Percentiles rank a stretch among this genome's conserved stretches.
Conservation (phyloP, 2,113 vertebrate genomes). For the Oncorhynchus gorbuscha region DNA sequence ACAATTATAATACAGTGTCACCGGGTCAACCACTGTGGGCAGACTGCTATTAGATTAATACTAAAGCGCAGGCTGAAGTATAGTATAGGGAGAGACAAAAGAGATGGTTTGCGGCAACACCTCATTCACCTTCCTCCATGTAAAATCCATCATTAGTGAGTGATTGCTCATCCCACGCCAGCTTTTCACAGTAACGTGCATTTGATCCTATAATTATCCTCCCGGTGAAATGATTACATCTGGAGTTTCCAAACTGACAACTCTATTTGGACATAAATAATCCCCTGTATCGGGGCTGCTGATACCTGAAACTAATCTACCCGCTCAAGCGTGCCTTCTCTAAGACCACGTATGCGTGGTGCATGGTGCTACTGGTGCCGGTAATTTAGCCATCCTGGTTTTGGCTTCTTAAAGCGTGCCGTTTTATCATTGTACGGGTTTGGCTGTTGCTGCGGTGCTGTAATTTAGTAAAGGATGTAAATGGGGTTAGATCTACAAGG, state of each 20-base stretch:
- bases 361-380: background rate
- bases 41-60: background rate
- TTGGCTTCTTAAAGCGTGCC: constrained; percentile 49
- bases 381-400: constrained; percentile 67
- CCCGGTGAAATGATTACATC: constrained; percentile 71
- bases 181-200: constrained; percentile 59
- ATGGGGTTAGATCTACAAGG: constrained; percentile 37
- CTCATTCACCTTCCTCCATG: constrained; percentile 64
- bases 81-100: background rate
- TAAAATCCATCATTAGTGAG: constrained; percentile 75
- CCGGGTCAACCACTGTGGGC: background rate
- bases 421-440: constrained; percentile 45
- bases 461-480: constrained; percentile 59
- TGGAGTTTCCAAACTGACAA: constrained; percentile 76
- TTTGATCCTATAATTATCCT: constrained; percentile 74
- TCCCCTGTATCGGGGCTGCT: constrained; percentile 69
- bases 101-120: constrained; percentile 27
- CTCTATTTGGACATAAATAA: constrained; percentile 78
- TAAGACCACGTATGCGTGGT: background rate
- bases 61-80: background rate
- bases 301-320: constrained; percentile 77
- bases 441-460: constrained; percentile 29
- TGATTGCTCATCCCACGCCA: constrained; percentile 63
- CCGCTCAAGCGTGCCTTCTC: constrained; percentile 59
- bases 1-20: background rate